Base-by-base conservation (phyloP, 2,113 vertebrate genomes). In the Clinocottus analis region DNA sequence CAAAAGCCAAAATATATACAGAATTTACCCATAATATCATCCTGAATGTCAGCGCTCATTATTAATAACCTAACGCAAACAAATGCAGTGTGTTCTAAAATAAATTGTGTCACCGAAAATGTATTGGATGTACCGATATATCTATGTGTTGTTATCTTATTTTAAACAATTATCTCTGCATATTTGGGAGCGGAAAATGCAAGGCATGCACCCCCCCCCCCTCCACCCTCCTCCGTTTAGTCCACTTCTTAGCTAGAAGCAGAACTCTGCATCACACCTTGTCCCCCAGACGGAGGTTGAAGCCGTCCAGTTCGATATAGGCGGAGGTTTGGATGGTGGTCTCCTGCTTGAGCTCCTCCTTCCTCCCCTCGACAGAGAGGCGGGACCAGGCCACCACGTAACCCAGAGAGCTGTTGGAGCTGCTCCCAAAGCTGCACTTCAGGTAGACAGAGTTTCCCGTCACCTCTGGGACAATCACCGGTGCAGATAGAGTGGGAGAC, bases 211-310 rank as follows among this genome's bases (percentile, higher is more conserved):
- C n/a, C n/a, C n/a, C n/a, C n/a, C n/a, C n/a, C n/a, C n/a, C n/a
- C n/a, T n/a, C n/a, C 12, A 56, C 1, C 19, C 1, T 13, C 19
- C 19, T 12, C 65, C 3, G 9, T 72, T 47, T 29, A 19, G 19
- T 41, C 37, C 21, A 31, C 4, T 11, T 35, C 14, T 21, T 4
- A 21, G 23, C 27, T 12, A 13, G 0, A 19, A 55, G 0, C 13
- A 19, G 12, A 27, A 19, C 58, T 23, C 13, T 10, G 14, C 51
- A 37, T 53, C 77, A 39, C 92, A 99, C 97, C 92, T 87, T 96
- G 83, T 99, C 97, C 88, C 97, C 97, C 47, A 98, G 94, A 76
- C 96, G 94, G 31, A 98, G 27, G 56, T 96, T 98, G 88, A 98
- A 94, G 10, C 97, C 96, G 56, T 98, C 97, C 82, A 98, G 81